Conservation (phyloP, 2,797 vertebrate species). For the Gymnothorax javanicus region DNA sequence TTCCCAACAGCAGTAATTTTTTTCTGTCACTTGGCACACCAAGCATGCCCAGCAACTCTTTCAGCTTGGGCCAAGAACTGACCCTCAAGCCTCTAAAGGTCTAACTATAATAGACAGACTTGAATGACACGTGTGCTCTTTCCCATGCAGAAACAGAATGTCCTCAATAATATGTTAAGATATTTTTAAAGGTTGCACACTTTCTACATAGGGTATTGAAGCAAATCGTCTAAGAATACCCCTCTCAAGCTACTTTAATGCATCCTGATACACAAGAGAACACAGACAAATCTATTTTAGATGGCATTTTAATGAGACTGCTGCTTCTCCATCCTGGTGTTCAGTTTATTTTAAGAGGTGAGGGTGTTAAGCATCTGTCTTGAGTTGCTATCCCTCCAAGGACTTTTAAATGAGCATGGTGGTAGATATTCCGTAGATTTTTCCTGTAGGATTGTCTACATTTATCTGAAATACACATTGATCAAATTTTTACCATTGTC, state of each 20-base stretch:
- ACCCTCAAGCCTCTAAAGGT: neutral
- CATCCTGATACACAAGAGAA: conserved; percentile 4
- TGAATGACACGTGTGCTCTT: conserved; percentile 9
- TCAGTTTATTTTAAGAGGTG: conserved; percentile 18
- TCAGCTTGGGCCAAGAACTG: neutral
- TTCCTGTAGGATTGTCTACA: neutral
- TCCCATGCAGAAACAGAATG: conserved; percentile 2
- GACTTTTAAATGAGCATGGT: neutral
- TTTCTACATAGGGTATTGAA: conserved; percentile 12
- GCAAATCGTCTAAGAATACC: neutral
- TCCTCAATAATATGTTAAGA: neutral
- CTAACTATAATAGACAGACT: conserved; percentile 15
- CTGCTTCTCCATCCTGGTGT: neutral
- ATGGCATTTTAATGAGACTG: conserved; percentile 13
- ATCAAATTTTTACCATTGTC: neutral
- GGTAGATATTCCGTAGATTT: neutral
- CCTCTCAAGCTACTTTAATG: neutral
- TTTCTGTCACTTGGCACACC: conserved; percentile 11
- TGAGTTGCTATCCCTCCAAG: neutral
- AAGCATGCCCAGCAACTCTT: neutral
- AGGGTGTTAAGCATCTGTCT: conserved; percentile 1
- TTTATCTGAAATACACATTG: neutral
- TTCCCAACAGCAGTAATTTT: neutral
- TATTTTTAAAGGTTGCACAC: conserved; percentile 7
- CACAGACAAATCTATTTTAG: neutral